Percentiles rank a stretch among this genome's conserved stretches.
Evolutionary conservation across 2,797 vertebrate genomes (phyloP).

Genomic region (Sylvilagus floridanus): DNA sequence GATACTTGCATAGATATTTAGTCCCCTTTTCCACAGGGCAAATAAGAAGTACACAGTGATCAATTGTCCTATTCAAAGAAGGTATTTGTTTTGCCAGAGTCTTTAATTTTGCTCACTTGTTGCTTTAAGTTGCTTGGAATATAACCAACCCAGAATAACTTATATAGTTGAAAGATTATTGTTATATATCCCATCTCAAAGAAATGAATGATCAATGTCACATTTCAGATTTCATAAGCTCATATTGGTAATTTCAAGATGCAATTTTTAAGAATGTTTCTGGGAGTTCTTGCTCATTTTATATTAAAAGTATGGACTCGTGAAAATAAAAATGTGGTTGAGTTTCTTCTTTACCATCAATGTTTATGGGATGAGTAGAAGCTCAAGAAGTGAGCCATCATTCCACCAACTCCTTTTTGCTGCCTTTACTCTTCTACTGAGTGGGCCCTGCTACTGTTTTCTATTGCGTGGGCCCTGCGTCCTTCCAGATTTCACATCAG

Average conservation of each 20-base stretch:
- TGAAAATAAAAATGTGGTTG: background rate
- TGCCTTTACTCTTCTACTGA: background rate
- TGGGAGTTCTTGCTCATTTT: background rate
- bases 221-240: background rate
- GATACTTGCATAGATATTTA: background rate
- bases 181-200: background rate
- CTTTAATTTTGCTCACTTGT: constrained; percentile 11
- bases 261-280: background rate
- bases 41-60: background rate
- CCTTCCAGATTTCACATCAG: accelerated
- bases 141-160: background rate
- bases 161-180: background rate
- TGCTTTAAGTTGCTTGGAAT: background rate
- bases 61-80: background rate
- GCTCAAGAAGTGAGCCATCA: background rate
- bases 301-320: background rate
- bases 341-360: background rate
- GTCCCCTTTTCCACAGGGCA: background rate
- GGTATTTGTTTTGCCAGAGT: background rate
- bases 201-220: background rate
- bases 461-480: too few species aligned
- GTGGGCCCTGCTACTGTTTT: too few species aligned
- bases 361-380: background rate
- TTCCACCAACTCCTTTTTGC: background rate
- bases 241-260: background rate